Evolutionary conservation across 1,140 invertebrate genomes (phyloP).

Genomic region (Drosophila mayri): DNA sequence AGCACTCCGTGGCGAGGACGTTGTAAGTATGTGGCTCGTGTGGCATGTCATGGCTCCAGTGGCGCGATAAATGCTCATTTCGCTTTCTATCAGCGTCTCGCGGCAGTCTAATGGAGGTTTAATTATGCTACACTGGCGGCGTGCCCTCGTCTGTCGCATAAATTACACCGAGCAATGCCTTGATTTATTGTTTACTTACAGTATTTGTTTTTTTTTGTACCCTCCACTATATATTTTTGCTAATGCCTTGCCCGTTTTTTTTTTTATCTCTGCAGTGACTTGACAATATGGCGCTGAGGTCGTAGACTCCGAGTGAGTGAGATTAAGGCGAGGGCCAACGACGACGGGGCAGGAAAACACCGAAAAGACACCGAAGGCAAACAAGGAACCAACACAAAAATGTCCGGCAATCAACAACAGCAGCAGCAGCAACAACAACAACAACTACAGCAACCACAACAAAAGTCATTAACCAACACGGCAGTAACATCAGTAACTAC

Average conservation of each 20-base stretch:
- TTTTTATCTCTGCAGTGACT: constrained; percentile 54
- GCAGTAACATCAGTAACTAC: constrained; percentile 40
- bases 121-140: constrained; percentile 61
- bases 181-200: constrained; percentile 61
- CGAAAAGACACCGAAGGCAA: constrained; percentile 54
- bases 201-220: background rate
- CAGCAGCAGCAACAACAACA: constrained; percentile 58
- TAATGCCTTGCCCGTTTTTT: constrained; percentile 53
- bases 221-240: constrained; percentile 31
- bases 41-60: constrained; percentile 66
- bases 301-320: constrained; percentile 54
- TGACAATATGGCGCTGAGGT: constrained; percentile 57
- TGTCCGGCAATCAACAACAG: constrained; percentile 79
- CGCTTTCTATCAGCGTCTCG: constrained; percentile 73
- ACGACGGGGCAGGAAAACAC: constrained; percentile 20
- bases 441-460: constrained; percentile 34
- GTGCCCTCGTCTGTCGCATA: constrained; percentile 72
- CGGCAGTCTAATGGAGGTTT: constrained; percentile 75
- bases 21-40: constrained; percentile 29
- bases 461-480: constrained; percentile 35
- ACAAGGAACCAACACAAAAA: constrained; percentile 73
- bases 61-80: constrained; percentile 77
- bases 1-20: constrained; percentile 20
- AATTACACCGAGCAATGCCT: constrained; percentile 59
- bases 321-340: constrained; percentile 23